A percentile compares a stretch with the other conserved stretches of the same genome.
These are phyloP conservation scores for Helogale parvula DNA, from an alignment of 2,113 vertebrate species.

Conservation along the genomic window DNA sequence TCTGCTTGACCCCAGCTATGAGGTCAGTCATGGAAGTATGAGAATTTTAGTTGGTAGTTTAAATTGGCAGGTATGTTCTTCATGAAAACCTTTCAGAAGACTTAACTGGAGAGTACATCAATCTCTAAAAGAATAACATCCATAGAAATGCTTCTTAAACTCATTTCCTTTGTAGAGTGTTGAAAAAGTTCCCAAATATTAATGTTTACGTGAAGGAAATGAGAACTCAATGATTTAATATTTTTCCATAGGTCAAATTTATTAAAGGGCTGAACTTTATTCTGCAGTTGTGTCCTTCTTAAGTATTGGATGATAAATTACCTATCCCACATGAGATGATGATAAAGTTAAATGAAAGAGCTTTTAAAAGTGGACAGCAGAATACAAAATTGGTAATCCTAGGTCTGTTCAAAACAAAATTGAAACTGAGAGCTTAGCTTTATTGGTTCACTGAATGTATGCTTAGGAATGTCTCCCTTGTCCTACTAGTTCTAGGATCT, in stretches of 20 bases:
- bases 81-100: background rate
- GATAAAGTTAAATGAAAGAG: background rate
- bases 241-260: background rate
- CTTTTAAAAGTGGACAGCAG: background rate
- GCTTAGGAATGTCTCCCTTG: background rate
- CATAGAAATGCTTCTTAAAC: background rate
- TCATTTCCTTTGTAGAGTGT: background rate
- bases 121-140: background rate
- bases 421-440: background rate
- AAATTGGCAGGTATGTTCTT: background rate
- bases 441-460: background rate
- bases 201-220: background rate
- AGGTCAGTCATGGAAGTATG: background rate
- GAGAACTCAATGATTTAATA: background rate
- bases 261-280: background rate
- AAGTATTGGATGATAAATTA: background rate
- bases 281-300: background rate
- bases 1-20: background rate
- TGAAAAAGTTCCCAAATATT: background rate
- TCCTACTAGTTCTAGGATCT: background rate
- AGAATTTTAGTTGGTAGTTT: background rate
- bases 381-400: background rate
- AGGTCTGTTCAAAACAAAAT: background rate
- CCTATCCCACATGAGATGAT: background rate
- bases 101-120: background rate